phyloP scores from a whole-genome alignment of 2,888 invertebrate genomes.

The Epistrophe grossulariae region DNA sequence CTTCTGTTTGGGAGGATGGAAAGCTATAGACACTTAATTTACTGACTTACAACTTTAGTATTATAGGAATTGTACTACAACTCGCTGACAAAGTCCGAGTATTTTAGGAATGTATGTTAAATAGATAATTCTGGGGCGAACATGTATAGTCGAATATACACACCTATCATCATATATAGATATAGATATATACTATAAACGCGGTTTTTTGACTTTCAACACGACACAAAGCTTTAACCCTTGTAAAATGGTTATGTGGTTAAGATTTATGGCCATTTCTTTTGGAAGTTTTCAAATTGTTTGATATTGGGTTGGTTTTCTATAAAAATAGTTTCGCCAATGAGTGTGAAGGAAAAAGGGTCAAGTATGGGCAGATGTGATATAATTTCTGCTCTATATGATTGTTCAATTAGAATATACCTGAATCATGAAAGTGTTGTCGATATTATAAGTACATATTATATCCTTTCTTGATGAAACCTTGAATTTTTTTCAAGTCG shows the following conservation, averaged over 20 bases:
- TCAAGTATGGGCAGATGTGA: neutral
- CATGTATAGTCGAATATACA: slow-evolving; percentile 23
- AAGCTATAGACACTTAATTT: slow-evolving; percentile 62
- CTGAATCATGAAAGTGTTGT: neutral
- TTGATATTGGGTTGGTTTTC: neutral
- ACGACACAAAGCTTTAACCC: slow-evolving; percentile 1
- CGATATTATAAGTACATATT: too few species aligned
- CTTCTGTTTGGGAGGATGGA: slow-evolving; percentile 1
- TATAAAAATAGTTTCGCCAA: neutral
- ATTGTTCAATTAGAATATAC: neutral
- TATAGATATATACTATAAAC: slow-evolving; percentile 33
- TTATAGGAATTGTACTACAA: neutral
- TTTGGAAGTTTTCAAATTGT: slow-evolving; percentile 18
- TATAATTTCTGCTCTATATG: slow-evolving; percentile 3
- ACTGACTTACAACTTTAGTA: slow-evolving; percentile 33
- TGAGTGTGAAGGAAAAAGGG: neutral
- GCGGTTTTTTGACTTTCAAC: slow-evolving; percentile 45
- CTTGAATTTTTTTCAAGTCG: too few species aligned
- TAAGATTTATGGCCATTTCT: slow-evolving; percentile 45
- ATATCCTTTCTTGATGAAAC: too few species aligned
- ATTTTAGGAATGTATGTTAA: slow-evolving; percentile 71
- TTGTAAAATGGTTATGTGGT: slow-evolving; percentile 28
- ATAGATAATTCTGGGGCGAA: slow-evolving; percentile 53
- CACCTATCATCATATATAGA: slow-evolving; percentile 33
- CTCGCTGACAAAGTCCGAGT: slow-evolving; percentile 62